Percentiles rank a stretch among this genome's conserved stretches.
phyloP scores from a whole-genome alignment of 2,797 vertebrate genomes.

The Todus mexicanus region DNA sequence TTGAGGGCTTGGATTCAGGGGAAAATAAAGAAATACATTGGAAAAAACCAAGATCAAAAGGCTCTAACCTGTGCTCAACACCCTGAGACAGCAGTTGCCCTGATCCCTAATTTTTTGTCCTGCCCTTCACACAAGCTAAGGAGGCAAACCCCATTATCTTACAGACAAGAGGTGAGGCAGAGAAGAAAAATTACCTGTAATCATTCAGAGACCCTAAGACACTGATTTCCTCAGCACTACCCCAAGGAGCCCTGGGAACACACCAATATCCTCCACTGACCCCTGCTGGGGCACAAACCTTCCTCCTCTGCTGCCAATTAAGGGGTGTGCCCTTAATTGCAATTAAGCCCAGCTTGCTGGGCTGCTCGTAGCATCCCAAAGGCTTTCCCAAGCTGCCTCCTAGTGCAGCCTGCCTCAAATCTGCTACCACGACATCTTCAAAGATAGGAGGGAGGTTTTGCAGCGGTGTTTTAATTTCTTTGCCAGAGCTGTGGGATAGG shows the following conservation, averaged over 20 bases:
- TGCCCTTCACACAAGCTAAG: background rate
- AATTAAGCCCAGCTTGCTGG: background rate
- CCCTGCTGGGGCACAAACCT: background rate
- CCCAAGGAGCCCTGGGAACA: background rate
- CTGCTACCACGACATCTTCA: accelerated
- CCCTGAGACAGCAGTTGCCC: background rate
- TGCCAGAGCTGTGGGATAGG: background rate
- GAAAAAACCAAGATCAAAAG: background rate
- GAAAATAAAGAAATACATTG: too few relatives aligned
- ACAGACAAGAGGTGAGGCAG: background rate
- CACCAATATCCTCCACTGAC: background rate
- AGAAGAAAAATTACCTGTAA: background rate
- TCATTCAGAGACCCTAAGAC: background rate
- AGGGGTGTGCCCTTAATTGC: too few relatives aligned
- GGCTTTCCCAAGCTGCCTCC: background rate
- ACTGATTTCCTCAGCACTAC: accelerated
- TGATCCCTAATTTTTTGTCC: background rate
- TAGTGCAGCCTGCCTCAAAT: background rate
- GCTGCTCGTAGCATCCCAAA: background rate
- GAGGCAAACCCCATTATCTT: background rate
- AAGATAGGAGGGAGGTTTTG: background rate
- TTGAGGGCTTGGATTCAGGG: background rate
- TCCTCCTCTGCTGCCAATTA: background rate
- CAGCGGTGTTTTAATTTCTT: background rate
- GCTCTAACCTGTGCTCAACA: background rate